phyloP scores from a whole-genome alignment of 2,888 invertebrate species.

The Thymelicus acteon region DNA sequence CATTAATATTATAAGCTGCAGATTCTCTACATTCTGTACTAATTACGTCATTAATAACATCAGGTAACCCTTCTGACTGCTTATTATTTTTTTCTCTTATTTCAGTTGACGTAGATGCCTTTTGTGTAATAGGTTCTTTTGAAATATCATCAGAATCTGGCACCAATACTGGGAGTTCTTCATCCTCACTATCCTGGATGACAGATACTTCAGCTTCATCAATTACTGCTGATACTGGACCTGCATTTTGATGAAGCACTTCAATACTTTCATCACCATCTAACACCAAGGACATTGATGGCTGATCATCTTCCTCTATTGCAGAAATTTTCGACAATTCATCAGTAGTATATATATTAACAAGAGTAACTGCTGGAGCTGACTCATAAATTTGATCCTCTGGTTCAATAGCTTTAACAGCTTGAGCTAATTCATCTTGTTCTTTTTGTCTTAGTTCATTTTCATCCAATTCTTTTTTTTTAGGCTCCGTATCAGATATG shows the following conservation, averaged over 20 bases:
- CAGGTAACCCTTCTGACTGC: background rate
- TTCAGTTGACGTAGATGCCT: background rate
- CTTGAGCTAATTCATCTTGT: conserved; percentile 25
- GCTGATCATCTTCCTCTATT: conserved; percentile 14
- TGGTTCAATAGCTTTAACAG: conserved; percentile 33
- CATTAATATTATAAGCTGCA: background rate
- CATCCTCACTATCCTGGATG: conserved; percentile 32
- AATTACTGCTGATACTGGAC: background rate
- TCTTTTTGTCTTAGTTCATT: conserved; percentile 11
- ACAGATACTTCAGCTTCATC: conserved; percentile 27
- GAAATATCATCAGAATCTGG: background rate
- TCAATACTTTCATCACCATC: conserved; percentile 27
- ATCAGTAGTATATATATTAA: conserved; percentile 13
- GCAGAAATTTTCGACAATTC: conserved; percentile 17
- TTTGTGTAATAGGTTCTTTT: conserved; percentile 11
- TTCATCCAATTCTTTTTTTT: conserved; percentile 10
- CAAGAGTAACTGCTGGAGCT: conserved; percentile 7
- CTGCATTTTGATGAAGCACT: conserved; percentile 3
- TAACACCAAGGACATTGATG: conserved; percentile 14
- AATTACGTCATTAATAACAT: background rate
- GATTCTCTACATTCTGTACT: background rate
- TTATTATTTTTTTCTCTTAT: conserved; percentile 10
- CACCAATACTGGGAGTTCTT: conserved; percentile 2
- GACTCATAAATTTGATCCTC: conserved; percentile 6
- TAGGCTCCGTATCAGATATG: background rate